Base-by-base conservation (phyloP, 92 coral and sea anemone genomes). In the Parazoanthus darwini region DNA sequence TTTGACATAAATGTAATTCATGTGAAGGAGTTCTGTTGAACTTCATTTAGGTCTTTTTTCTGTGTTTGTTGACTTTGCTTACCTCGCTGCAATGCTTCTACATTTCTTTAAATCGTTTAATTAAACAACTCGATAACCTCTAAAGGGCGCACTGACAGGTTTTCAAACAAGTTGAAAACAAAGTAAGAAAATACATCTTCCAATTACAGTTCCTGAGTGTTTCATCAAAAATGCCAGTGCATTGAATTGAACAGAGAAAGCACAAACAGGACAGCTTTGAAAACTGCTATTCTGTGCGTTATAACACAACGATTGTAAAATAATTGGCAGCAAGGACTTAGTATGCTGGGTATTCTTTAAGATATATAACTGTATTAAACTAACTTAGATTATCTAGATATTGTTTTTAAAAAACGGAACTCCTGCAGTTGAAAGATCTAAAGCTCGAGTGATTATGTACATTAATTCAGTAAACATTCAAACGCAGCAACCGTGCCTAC, bases 1-100 rank as follows among this genome's bases (percentile, higher is more conserved):
- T 4, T 54, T 48, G 9, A 10, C 18, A 54, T 0, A 54, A 13
- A 54, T 7, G 59, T 54, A 54, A 1, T 54, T 54, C 59, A 54
- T 3, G 59, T 54, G 59, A 54, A 54, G 59, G 59, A 54, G 59
- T 14, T 54, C 59, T 54, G 59, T 54, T 54, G 59, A 54, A 13
- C 14, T 54, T 54, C 16, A 6, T 48, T 48, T 48, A 48, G 9
- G 59, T 0, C 3, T 54, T 54, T 54, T 54, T 74, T 74, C 23
- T 33, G 78, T 74, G 51, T 74, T 74, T 74, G 78, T 74, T 74
- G 78, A 35, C 78, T 74, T 29, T 35, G 78, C 39, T 29, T 42
- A 8, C 8, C 11, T 18, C 22, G 25, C 42, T 36, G 59, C 16
- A 51, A 54, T 74, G 37, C 25, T 29, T 33, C 29, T 74, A 74